Evolutionary conservation across 2,113 vertebrate species (phyloP).

Genomic region (Pyrgilauda ruficollis): DNA sequence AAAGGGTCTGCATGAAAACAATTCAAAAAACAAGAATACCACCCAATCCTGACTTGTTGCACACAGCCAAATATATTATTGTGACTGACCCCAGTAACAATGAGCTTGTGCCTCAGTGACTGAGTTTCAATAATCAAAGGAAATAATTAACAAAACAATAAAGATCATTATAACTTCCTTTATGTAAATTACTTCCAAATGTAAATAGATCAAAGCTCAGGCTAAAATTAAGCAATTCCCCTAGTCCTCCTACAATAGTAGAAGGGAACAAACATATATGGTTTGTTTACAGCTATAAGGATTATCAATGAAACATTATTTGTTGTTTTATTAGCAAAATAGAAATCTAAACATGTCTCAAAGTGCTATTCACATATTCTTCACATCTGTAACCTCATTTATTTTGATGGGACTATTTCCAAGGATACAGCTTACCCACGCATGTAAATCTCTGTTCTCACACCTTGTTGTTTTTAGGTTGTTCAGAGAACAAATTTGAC

Average conservation of each 20-base stretch:
- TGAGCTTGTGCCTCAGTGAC: slow-evolving; percentile 17
- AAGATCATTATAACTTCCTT: slow-evolving; percentile 40
- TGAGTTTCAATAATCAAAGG: slow-evolving; percentile 49
- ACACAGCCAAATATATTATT: neutral
- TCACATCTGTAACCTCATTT: neutral
- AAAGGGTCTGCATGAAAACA: neutral
- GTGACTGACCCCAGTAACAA: slow-evolving; percentile 2
- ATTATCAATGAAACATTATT: neutral
- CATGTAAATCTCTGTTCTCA: neutral
- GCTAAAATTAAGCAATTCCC: slow-evolving; percentile 41
- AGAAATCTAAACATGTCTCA: neutral
- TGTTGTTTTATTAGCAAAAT: neutral
- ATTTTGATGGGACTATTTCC: neutral
- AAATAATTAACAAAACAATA: slow-evolving; percentile 60
- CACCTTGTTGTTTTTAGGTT: neutral
- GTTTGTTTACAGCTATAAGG: neutral
- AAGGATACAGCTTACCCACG: accelerated
- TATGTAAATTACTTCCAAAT: slow-evolving; percentile 56
- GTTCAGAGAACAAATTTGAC: neutral
- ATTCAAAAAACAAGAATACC: neutral
- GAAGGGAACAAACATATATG: neutral
- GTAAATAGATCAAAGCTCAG: slow-evolving; percentile 37
- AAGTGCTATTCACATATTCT: neutral
- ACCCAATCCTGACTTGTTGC: neutral
- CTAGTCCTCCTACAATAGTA: neutral